Conservation (phyloP, 2,888 invertebrate species). For the Acleris holmiana region DNA sequence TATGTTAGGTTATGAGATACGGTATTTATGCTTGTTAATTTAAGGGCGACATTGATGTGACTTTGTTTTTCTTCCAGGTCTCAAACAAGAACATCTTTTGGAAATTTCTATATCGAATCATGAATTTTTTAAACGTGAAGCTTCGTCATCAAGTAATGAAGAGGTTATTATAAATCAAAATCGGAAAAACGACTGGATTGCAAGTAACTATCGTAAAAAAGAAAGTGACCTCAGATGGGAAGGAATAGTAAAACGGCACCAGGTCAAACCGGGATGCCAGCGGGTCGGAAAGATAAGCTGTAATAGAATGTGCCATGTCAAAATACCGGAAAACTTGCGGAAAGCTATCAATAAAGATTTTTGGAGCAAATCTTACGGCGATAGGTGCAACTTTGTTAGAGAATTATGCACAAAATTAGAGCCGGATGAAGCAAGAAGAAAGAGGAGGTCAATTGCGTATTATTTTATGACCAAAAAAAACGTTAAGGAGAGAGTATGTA, state of each 20-base stretch:
- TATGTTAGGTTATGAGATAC: too few relatives aligned
- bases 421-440: constrained; percentile 9
- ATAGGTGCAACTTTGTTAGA: constrained; percentile 13
- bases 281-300: constrained; percentile 17
- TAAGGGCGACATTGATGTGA: not conserved
- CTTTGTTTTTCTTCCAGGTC: constrained; percentile 2
- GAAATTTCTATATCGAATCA: constrained; percentile 1
- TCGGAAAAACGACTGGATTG: not conserved
- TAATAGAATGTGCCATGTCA: constrained; percentile 17
- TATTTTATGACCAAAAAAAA: constrained; percentile 7
- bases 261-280: constrained; percentile 23
- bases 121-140: not conserved
- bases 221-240: not conserved
- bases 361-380: constrained; percentile 15
- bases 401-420: constrained; percentile 15
- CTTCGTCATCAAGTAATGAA: constrained; percentile 10
- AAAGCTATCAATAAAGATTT: constrained; percentile 19
- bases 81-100: constrained; percentile 3
- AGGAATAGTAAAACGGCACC: constrained; percentile 11
- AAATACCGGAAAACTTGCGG: constrained; percentile 22
- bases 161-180: constrained; percentile 5
- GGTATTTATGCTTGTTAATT: too few relatives aligned
- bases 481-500: constrained; percentile 16
- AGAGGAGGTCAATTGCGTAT: constrained; percentile 21
- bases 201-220: not conserved